Conservation (phyloP, 2,888 invertebrate genomes). For the Acrocyrtus sp. region DNA sequence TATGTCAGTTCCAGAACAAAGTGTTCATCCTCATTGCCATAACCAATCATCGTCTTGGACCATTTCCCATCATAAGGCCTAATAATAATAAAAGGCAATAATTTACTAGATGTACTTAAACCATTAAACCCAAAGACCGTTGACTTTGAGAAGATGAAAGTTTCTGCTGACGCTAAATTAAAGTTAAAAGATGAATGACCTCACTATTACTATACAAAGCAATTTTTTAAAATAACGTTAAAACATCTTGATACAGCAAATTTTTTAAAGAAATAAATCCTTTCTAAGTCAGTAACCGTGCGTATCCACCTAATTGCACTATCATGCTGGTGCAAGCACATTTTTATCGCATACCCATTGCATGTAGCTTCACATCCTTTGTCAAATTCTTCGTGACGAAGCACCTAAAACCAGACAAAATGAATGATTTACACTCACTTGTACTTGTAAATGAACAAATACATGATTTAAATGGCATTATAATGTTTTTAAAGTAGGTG, state of each 20-base stretch:
- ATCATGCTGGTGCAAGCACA: too few species aligned
- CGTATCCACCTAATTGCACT: too few species aligned
- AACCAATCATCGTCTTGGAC: conserved; percentile 99
- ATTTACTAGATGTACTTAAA: not conserved
- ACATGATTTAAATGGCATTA: too few species aligned
- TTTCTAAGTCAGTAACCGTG: too few species aligned
- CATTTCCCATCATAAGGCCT: conserved; percentile 98
- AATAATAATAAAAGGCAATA: conserved; percentile 63
- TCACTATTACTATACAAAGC: too few species aligned
- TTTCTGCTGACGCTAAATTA: too few species aligned
- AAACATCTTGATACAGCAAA: too few species aligned
- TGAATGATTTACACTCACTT: not conserved
- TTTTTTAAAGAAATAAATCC: too few species aligned
- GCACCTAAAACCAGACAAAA: conserved; percentile 72
- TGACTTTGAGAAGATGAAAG: not conserved
- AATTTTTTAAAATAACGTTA: too few species aligned
- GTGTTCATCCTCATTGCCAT: conserved; percentile 92
- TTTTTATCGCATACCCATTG: conserved; percentile 85
- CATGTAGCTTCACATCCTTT: conserved; percentile 97
- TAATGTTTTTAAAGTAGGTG: too few species aligned
- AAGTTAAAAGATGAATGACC: too few species aligned
- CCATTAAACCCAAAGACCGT: not conserved
- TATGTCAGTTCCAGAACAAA: conserved; percentile 98
- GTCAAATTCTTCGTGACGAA: conserved; percentile 96
- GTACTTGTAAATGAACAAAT: too few species aligned